Conservation (phyloP, 2,113 vertebrate species). For the human (Homo sapiens) region GRCh38 chr12:72829001-72829500, state of each 20-base stretch:
- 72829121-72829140: background rate
- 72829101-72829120: background rate
- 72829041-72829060: background rate
- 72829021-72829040: background rate
- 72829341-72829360: too few relatives aligned
- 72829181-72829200: background rate
- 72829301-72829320: too few relatives aligned
- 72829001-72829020: background rate
- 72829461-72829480: too few relatives aligned
- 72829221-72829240: background rate
- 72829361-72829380: too few relatives aligned
- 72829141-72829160: background rate
- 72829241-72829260: background rate
- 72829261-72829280: too few relatives aligned
- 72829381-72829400: too few relatives aligned
- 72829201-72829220: background rate
- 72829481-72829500: too few relatives aligned
- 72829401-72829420: too few relatives aligned
- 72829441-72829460: too few relatives aligned
- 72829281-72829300: too few relatives aligned
- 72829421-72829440: too few relatives aligned
- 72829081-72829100: background rate
- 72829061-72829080: background rate
- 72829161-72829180: background rate
- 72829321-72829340: too few relatives aligned